Conservation (phyloP, 2,797 vertebrate species). For the Eulemur rubriventer region DNA sequence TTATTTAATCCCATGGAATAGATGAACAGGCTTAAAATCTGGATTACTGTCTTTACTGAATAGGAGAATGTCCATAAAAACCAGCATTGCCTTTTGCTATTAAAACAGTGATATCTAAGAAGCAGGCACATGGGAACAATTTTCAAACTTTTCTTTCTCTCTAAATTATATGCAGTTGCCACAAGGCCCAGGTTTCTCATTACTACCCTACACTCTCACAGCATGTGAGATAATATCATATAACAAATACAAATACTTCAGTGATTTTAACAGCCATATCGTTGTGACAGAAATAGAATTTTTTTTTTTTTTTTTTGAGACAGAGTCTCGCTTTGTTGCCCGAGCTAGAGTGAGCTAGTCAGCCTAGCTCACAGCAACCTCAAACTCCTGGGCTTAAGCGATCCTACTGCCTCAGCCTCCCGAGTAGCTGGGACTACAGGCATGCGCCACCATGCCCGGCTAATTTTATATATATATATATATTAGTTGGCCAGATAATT, state of each 20-base stretch:
- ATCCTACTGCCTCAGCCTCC: too few relatives aligned
- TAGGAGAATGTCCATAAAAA: not conserved
- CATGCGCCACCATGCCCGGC: too few relatives aligned
- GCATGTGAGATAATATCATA: not conserved
- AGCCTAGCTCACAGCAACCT: too few relatives aligned
- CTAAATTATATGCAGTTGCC: not conserved
- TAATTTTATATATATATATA: too few relatives aligned
- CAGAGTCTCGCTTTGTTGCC: too few relatives aligned
- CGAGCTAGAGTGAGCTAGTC: too few relatives aligned
- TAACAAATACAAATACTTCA: not conserved
- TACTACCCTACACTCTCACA: not conserved
- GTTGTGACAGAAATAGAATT: not conserved
- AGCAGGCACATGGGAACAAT: not conserved
- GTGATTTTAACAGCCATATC: not conserved
- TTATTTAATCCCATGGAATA: constrained; percentile 25
- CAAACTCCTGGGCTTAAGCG: too few relatives aligned
- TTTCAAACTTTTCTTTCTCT: not conserved
- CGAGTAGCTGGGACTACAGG: too few relatives aligned
- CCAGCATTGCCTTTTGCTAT: not conserved
- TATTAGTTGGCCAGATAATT: too few relatives aligned
- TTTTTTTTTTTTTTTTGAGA: not conserved
- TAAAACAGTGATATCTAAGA: not conserved
- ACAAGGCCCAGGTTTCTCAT: not conserved
- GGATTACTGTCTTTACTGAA: not conserved
- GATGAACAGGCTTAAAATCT: not conserved